Base-by-base conservation (phyloP, 1,140 invertebrate genomes). In the Leptinotarsa defecta region DNA sequence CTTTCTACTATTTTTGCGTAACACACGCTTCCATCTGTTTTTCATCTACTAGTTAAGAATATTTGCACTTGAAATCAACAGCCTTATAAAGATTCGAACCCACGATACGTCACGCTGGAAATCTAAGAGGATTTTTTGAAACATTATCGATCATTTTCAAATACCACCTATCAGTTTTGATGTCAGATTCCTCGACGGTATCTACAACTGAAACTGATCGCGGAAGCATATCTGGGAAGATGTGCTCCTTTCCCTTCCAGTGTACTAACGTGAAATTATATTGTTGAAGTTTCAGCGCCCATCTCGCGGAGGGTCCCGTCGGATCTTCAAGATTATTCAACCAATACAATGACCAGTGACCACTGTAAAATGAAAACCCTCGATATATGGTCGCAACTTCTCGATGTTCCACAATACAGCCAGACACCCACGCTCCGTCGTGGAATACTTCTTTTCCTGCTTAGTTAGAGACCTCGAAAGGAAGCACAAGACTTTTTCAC, bases 171-270 rank as follows among this genome's bases (percentile, higher is more conserved):
- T 22, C 20, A 22, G 20, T 13, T 52, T 52, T 17, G 49, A 15
- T 17, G 49, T 17, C 17, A 52, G 49, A 17, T 52, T 17, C 49
- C 3, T 52, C 49, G 17, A 52, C 24, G 24, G 24, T 27, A 27
- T 64, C 19, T 13, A 22, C 11, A 24, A 64, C 15, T 15, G 65
- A 24, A 27, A 69, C 24, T 5, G 74, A 11, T 8, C 63, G 62
- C 13, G 34, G 49, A 15, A 72, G 49, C 4, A 64, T 64, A 73
- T 76, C 74, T 71, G 70, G 69, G 4, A 76, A 70, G 3, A 76
- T 22, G 67, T 76, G 64, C 4, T 19, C 19, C 13, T 15, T 67
- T 3, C 74, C 69, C 20, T 76, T 76, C 5, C 69, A 1, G n/a
- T 76, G 69, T 11, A 68, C 57, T 3, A 72, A 20, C 43, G 71